Base-by-base conservation (phyloP, 2,888 invertebrate genomes). In the Choreutis nemorana region DNA sequence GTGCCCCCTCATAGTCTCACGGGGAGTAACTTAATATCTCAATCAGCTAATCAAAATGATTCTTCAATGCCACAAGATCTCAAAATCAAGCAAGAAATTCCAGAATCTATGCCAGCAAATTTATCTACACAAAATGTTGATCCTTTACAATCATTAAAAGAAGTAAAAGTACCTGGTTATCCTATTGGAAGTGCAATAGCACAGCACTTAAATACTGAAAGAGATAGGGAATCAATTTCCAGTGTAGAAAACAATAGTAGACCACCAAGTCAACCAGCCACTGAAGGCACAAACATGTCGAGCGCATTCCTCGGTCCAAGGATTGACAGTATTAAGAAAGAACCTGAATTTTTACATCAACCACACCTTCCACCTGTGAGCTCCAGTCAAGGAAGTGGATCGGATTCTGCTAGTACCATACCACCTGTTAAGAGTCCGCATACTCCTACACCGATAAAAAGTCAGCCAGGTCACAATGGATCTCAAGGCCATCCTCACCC, bases 151-250 rank as follows among this genome's bases (percentile, higher is more conserved):
- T 89, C 89, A 41, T 66, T 90, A 5, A 88, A 89, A 54, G 90
- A 90, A 58, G 89, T 90, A 1, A 90, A 90, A 78, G 89, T 90
- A 5, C 87, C 88, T 21, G 87, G 88, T 18, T 87, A 85, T 51
- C 83, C 85, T 33, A 80, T 83, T 24, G 81, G 82, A 36, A 75
- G 73, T 60, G 65, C 77, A 14, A 75, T 77, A 48, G 70, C 75
- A 30, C 75, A 75, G 43, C 73, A 79, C 52, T 55, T 75, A 39
- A 73, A 56, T 42, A 75, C 72, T 22, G 79, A 78, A 45, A 70
- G 81, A 41, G 80, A 79, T 32, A 61, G 77, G 42, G 75, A 78
- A 44, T 72, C 75, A 26, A 63, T 72, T 41, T 71, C 77, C 29
- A 77, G 68, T 55, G 64, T 75, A 31, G 78, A 78, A 50, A 78